phyloP scores from a whole-genome alignment of 2,888 invertebrate genomes.

The Ditylenchus weischeri region DNA sequence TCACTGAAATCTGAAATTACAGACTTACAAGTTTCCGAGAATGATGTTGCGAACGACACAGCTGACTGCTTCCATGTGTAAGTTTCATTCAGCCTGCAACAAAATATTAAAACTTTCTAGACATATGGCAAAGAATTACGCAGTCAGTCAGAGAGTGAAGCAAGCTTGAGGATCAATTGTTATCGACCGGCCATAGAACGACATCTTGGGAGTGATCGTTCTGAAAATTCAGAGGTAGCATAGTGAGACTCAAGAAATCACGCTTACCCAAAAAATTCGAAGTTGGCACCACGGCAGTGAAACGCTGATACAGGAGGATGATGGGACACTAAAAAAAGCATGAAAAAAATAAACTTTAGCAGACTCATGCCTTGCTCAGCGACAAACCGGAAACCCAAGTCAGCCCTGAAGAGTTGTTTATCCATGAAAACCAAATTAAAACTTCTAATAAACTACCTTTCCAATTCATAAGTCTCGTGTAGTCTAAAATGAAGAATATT shows the following conservation, averaged over 20 bases:
- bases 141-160: constrained; percentile 58
- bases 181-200: constrained; percentile 91
- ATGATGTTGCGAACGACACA: constrained; percentile 94
- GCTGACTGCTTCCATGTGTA: constrained; percentile 94
- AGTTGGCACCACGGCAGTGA: constrained; percentile 84
- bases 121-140: constrained; percentile 28
- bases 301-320: constrained; percentile 94
- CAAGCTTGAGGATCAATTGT: constrained; percentile 86
- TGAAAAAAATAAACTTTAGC: too few relatives aligned
- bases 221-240: too few relatives aligned
- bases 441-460: constrained; percentile 60
- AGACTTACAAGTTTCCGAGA: constrained; percentile 92
- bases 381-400: constrained; percentile 60
- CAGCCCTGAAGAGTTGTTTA: constrained; percentile 11
- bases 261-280: constrained; percentile 80
- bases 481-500: constrained; percentile 60
- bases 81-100: constrained; percentile 76
- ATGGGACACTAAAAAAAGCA: constrained; percentile 67
- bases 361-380: constrained; percentile 57
- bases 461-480: constrained; percentile 87
- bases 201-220: constrained; percentile 79
- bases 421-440: too few relatives aligned
- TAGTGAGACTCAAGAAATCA: too few relatives aligned
- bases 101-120: neutral
- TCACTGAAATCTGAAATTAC: constrained; percentile 59